phyloP scores from a whole-genome alignment of 1,140 invertebrate species.

The Tetragnatha versicolor region DNA sequence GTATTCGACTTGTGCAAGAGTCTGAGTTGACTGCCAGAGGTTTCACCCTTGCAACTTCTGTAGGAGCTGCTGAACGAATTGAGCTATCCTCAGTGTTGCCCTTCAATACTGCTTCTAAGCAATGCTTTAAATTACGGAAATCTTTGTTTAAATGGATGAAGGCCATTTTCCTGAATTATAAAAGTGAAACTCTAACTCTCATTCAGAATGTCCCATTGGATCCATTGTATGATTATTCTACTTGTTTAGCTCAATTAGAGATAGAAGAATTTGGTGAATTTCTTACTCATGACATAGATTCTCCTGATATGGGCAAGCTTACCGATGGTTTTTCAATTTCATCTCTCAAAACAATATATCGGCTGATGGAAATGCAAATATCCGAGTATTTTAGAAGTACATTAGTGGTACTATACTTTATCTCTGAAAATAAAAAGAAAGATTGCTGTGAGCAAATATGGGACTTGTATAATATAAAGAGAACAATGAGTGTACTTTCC shows the following conservation, averaged over 20 bases:
- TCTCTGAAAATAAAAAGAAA: background rate
- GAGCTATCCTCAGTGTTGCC: slow-evolving; percentile 28
- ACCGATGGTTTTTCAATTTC: slow-evolving; percentile 28
- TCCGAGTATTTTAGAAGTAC: slow-evolving; percentile 35
- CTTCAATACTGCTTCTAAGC: background rate
- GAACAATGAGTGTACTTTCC: background rate
- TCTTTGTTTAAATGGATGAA: slow-evolving; percentile 31
- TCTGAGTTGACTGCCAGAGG: slow-evolving; percentile 36
- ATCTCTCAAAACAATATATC: slow-evolving; percentile 35
- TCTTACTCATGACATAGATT: slow-evolving; percentile 26
- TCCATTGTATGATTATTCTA: slow-evolving; percentile 6
- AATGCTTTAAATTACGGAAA: slow-evolving; percentile 22
- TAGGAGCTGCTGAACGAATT: slow-evolving; percentile 7
- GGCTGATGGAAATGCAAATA: slow-evolving; percentile 30
- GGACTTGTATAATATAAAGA: background rate
- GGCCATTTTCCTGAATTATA: slow-evolving; percentile 8
- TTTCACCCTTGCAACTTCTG: slow-evolving; percentile 25
- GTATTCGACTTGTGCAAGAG: slow-evolving; percentile 37
- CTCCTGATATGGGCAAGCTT: background rate
- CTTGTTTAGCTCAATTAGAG: slow-evolving; percentile 22
- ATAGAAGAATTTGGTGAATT: slow-evolving; percentile 37
- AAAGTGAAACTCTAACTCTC: background rate
- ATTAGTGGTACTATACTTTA: background rate
- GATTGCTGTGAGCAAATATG: background rate
- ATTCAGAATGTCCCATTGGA: background rate